Base-by-base conservation (phyloP, 2,797 vertebrate species). In the Bucorvus abyssinicus region DNA sequence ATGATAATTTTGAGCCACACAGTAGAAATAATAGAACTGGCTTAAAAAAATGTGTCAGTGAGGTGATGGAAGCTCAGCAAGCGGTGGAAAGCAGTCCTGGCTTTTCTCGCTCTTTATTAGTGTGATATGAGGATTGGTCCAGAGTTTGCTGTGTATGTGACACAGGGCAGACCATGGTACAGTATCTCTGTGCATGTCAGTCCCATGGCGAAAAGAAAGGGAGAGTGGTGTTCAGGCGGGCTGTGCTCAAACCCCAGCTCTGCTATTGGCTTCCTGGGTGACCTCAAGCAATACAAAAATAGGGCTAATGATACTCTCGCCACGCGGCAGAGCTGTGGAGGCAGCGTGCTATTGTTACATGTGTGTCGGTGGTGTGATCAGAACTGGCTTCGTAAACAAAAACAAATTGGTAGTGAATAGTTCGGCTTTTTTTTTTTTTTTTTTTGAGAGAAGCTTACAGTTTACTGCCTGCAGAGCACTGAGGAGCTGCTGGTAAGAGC, bases 161-260 rank as follows among this genome's bases (percentile, higher is more conserved):
- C 19, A 20, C 1, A 6, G 36, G 34, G 30, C 47, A 67, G 70
- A 84, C 38, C 18, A 34, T 0, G 0, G 30, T 22, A 7, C 38
- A 5, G 0, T 19, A 23, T 4, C 42, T 80, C 47, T 34, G 26
- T 44, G 27, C 2, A 0, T 17, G 4, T 55, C 7, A 2, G 26
- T 79, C n/a, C 21, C 0, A 0, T 24, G 38, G 38, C 26, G 30
- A 61, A 2, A 8, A 50, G 55, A 64, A 61, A 22, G 20, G 40
- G 6, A 12, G 30, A 32, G 16, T 7, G 29, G 32, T 0, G 10
- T 27, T 69, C 24, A 38, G 55, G 29, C 3, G 2, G 49, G 21
- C 57, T 34, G 10, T 34, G 49, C 56, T 87, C 38, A 56, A 56
- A 78, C 7, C 26, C 65, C 49, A 8, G 26, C 30, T 83, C 47